Evolutionary conservation across 2,797 vertebrate species (phyloP).

Genomic region (Enteromius paludinosus): DNA sequence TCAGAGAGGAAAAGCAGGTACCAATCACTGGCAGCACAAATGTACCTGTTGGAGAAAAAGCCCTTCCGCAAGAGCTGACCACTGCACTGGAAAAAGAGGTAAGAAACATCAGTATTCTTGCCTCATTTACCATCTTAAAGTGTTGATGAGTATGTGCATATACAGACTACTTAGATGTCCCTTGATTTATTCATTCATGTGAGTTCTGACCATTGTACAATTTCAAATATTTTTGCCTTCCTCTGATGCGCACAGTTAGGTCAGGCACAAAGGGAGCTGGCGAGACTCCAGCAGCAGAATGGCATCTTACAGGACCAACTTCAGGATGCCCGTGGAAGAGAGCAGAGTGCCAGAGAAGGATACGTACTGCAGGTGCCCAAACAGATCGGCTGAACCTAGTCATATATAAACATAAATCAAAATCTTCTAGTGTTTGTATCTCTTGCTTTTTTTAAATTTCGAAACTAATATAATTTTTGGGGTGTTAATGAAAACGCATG

Average conservation of each 20-base stretch:
- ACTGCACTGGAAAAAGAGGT: constrained; percentile 89
- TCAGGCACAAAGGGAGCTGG: constrained; percentile 92
- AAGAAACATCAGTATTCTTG: background rate
- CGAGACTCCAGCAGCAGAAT: constrained; percentile 92
- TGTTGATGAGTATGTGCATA: constrained; percentile 67
- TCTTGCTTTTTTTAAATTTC: constrained; percentile 47
- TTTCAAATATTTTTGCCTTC: background rate
- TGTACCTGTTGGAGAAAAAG: constrained; percentile 51
- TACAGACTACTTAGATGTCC: background rate
- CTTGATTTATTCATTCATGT: background rate
- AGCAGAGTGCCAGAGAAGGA: constrained; percentile 92
- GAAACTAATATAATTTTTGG: constrained; percentile 71
- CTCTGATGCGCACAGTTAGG: constrained; percentile 80
- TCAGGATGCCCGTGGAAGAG: constrained; percentile 88
- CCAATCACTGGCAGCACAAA: constrained; percentile 78
- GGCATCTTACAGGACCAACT: constrained; percentile 90
- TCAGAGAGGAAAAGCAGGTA: constrained; percentile 95
- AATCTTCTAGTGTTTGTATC: constrained; percentile 29
- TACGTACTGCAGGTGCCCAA: constrained; percentile 92
- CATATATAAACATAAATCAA: constrained; percentile 10
- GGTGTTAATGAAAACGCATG: constrained; percentile 75
- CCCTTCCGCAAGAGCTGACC: constrained; percentile 85
- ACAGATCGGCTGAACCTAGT: constrained; percentile 11
- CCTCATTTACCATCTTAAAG: background rate
- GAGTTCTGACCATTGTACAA: background rate